These are phyloP conservation scores for Catostylus mosaicus DNA, from an alignment of 30 jellyfish, hydroid and myxozoan species.

Conservation along the genomic window DNA sequence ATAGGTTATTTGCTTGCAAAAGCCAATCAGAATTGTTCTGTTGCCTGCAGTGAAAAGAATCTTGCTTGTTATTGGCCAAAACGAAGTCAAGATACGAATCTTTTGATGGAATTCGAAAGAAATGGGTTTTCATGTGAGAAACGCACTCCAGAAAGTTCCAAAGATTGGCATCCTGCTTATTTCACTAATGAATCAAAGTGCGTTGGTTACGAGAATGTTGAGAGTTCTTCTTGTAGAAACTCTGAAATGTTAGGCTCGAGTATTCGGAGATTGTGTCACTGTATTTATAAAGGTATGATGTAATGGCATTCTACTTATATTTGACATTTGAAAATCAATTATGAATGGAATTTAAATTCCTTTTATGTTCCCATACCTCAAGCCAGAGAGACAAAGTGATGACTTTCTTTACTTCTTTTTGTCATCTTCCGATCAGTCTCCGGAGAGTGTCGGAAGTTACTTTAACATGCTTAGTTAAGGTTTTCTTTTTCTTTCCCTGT, in stretches of 20 bases:
- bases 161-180: constrained; percentile 68
- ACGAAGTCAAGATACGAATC: not conserved
- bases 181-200: not conserved
- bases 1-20: constrained; percentile 30
- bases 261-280: constrained; percentile 43
- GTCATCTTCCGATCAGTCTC: no score
- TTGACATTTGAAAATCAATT: no score
- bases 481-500: no score
- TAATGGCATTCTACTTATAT: no score
- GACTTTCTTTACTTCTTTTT: no score
- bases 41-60: constrained; percentile 4
- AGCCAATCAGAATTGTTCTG: constrained; percentile 44
- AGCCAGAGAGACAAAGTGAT: no score
- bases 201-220: constrained; percentile 38
- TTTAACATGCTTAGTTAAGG: no score
- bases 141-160: constrained; percentile 1
- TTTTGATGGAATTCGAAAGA: not conserved
- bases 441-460: no score
- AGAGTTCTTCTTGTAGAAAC: constrained; percentile 7
- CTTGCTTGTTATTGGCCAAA: constrained; percentile 50
- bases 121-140: not conserved
- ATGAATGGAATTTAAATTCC: no score
- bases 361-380: no score
- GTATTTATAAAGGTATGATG: constrained; percentile 55
- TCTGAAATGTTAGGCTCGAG: not conserved